Conservation (phyloP, 2,888 invertebrate genomes). For the Branchipolynoe longqiensis region DNA sequence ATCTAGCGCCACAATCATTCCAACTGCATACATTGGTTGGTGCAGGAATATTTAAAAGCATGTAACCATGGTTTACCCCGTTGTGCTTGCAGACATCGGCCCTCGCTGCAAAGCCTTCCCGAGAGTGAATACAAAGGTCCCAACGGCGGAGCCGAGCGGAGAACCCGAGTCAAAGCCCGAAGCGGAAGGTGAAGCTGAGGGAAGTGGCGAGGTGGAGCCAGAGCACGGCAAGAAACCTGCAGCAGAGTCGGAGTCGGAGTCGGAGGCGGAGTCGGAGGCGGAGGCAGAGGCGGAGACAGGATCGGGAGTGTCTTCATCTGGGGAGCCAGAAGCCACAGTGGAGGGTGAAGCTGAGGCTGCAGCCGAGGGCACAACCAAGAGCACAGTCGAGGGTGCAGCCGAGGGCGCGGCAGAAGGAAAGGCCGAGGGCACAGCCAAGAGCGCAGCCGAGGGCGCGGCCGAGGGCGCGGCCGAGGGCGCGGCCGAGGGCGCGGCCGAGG, state of each 20-base stretch:
- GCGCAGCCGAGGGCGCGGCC: not conserved
- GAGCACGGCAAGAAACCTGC: not conserved
- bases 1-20: too few species aligned
- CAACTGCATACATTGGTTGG: too few species aligned
- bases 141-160: not conserved
- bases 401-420: conserved; percentile 10
- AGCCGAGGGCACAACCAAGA: not conserved
- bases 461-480: not conserved
- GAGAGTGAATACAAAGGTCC: too few species aligned
- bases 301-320: not conserved
- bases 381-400: not conserved
- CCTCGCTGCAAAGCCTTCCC: not conserved
- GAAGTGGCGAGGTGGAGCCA: not conserved
- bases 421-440: conserved; percentile 1
- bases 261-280: conserved; percentile 11
- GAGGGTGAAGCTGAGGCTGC: not conserved
- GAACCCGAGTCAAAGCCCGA: conserved; percentile 1
- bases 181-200: not conserved
- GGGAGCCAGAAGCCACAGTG: conserved; percentile 16
- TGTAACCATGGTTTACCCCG: too few species aligned
- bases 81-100: too few species aligned
- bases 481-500: conserved; percentile 23
- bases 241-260: conserved; percentile 8
- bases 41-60: too few species aligned
- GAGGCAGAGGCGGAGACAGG: conserved; percentile 25